phyloP scores from a whole-genome alignment of 2,888 invertebrate species.

The Drosophila subsilvestris region DNA sequence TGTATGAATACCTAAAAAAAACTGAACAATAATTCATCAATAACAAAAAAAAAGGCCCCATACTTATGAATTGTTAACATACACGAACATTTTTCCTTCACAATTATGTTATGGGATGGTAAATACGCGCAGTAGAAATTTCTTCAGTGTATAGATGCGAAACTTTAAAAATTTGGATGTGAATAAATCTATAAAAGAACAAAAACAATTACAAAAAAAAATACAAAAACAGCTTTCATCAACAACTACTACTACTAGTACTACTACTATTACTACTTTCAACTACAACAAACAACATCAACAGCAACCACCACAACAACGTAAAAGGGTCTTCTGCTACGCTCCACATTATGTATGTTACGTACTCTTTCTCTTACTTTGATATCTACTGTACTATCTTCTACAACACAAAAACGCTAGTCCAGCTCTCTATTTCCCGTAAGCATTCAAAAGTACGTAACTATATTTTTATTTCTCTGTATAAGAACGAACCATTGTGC shows the following conservation, averaged over 20 bases:
- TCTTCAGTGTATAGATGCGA: background rate
- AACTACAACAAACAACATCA: conserved; percentile 45
- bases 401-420: conserved; percentile 47
- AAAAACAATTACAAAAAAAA: background rate
- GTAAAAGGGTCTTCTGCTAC: conserved; percentile 44
- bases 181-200: background rate
- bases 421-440: conserved; percentile 48
- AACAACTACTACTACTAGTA: conserved; percentile 21
- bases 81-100: background rate
- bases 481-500: conserved; percentile 31
- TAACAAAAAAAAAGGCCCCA: background rate
- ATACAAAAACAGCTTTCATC: conserved; percentile 1
- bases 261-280: conserved; percentile 26
- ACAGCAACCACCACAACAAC: conserved; percentile 42
- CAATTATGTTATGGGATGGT: background rate
- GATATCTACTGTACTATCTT: conserved; percentile 29
- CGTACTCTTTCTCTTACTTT: conserved; percentile 24
- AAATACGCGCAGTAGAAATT: background rate
- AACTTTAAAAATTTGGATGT: background rate
- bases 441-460: conserved; percentile 71
- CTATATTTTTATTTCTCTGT: conserved; percentile 35
- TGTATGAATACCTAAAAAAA: background rate
- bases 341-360: conserved; percentile 33
- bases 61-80: background rate
- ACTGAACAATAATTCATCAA: conserved; percentile 3